A percentile compares a stretch with the other conserved stretches of the same genome.
These are phyloP conservation scores for Agriopis marginaria DNA, from an alignment of 2,888 invertebrate genomes.

Conservation along the genomic window DNA sequence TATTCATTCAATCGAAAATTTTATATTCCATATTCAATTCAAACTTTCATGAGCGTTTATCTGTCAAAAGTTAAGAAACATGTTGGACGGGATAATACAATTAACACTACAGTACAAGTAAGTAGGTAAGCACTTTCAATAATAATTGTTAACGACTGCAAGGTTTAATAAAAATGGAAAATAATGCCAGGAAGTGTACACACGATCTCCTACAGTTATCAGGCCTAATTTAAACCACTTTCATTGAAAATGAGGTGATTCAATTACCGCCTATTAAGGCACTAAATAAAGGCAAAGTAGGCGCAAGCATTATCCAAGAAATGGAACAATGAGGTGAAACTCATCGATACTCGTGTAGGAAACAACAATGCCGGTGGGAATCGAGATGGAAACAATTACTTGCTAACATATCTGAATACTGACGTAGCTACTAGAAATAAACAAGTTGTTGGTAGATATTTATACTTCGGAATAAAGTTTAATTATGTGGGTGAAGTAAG, in stretches of 20 bases:
- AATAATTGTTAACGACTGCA: too few relatives aligned
- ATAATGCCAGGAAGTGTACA: too few relatives aligned
- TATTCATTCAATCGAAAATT: too few relatives aligned
- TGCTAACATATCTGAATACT: neutral
- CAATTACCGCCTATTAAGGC: conserved; percentile 39
- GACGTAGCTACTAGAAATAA: neutral
- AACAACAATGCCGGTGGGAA: conserved; percentile 67
- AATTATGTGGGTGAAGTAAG: too few relatives aligned
- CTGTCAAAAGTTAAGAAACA: too few relatives aligned
- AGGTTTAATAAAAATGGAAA: too few relatives aligned
- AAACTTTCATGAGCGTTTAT: too few relatives aligned
- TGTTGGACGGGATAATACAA: too few relatives aligned
- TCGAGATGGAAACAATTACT: conserved; percentile 33
- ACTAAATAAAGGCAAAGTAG: conserved; percentile 19
- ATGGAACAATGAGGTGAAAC: conserved; percentile 75
- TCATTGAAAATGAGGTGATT: conserved; percentile 39
- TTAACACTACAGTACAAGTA: too few relatives aligned
- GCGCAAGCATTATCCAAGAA: conserved; percentile 46
- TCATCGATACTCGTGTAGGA: conserved; percentile 64
- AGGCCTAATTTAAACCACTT: conserved; percentile 14
- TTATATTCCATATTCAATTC: too few relatives aligned
- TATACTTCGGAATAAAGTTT: neutral
- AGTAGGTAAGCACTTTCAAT: too few relatives aligned
- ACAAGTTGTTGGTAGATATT: neutral
- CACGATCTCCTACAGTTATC: neutral